Base-by-base conservation (phyloP, 1,140 invertebrate genomes). In the Propsilocerus akamusi region DNA sequence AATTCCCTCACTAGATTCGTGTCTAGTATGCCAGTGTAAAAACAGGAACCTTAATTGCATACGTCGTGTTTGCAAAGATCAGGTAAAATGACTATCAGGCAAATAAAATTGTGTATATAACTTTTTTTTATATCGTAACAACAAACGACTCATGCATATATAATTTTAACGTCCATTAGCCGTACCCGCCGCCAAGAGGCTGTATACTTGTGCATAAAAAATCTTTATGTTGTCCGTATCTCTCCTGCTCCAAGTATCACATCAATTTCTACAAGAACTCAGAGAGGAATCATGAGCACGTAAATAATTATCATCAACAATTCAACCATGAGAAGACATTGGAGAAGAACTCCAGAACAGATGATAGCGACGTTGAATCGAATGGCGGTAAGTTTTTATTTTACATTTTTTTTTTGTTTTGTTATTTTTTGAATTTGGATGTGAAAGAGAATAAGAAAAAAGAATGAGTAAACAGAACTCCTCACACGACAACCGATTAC, bases 21-120 rank as follows among this genome's bases (percentile, higher is more conserved):
- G 86, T 61, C 67, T 90, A 25, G 75, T 74, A 52, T 90, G 86
- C 65, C 74, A 73, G 51, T 89, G 86, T 63, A 70, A 67, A 22
- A 72, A 73, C 3, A 79, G 79, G 48, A 75, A 78, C 10, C 67
- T 88, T 25, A 70, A 84, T 28, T 90, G 86, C 64, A 76, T 81
- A 50, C 68, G 86, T 47, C 72, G 81, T 37, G 76, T 86, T 8
- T 88, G 85, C 58, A 78, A 79, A 6, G 70, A 76, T 41, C 34
- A 41, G 34, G 34, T 41, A 41, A 20, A 20, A 17, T 41, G n/a
- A 20, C 8, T 41, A 30, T 11, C 6, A n/a, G n/a, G 28, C n/a
- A 11, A 6, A 30, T 8, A 30, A 30, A 30, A 11, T 30, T 30
- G 2, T n/a, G 28, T 30, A 11, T n/a, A 30, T 30, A 11, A 30